Percentiles rank a stretch among this genome's conserved stretches.
phyloP scores from a whole-genome alignment of 2,888 invertebrate species.

The Morpho achilles region DNA sequence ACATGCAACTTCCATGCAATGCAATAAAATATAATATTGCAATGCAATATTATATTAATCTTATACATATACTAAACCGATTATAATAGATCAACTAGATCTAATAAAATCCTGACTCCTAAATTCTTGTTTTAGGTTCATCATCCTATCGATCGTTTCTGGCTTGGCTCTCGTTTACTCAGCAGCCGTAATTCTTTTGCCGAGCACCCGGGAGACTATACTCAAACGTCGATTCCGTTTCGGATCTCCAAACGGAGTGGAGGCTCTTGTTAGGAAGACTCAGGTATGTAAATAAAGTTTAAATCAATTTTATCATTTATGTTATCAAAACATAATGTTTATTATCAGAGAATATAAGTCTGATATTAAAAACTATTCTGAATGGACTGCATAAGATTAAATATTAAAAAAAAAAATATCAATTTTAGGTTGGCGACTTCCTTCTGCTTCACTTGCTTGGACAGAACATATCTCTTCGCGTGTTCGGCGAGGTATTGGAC shows the following conservation, averaged over 20 bases:
- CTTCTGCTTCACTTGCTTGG: slow-evolving; percentile 89
- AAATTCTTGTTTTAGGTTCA: slow-evolving; percentile 82
- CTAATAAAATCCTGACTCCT: too few species aligned
- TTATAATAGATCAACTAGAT: too few species aligned
- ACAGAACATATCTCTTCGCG: slow-evolving; percentile 91
- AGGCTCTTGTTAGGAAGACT: slow-evolving; percentile 87
- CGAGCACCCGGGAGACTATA: slow-evolving; percentile 89
- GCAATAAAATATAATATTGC: too few species aligned
- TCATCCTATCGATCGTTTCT: slow-evolving; percentile 86
- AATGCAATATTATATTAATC: too few species aligned
- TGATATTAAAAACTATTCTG: too few species aligned
- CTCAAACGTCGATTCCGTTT: slow-evolving; percentile 89
- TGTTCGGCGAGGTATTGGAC: slow-evolving; percentile 89
- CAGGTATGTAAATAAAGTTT: slow-evolving; percentile 77
- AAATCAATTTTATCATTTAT: neutral
- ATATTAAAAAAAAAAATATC: neutral
- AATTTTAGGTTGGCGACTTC: slow-evolving; percentile 90
- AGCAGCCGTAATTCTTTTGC: slow-evolving; percentile 87
- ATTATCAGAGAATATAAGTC: neutral
- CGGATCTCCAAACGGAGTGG: slow-evolving; percentile 86
- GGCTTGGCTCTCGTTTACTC: slow-evolving; percentile 90
- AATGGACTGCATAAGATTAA: too few species aligned
- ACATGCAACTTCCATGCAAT: too few species aligned
- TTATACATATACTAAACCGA: too few species aligned
- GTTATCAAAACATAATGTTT: neutral